A percentile compares a stretch with the other conserved stretches of the same genome.
Conservation (phyloP, 2,113 vertebrate genomes). For the Tricholaema leucomelas region DNA sequence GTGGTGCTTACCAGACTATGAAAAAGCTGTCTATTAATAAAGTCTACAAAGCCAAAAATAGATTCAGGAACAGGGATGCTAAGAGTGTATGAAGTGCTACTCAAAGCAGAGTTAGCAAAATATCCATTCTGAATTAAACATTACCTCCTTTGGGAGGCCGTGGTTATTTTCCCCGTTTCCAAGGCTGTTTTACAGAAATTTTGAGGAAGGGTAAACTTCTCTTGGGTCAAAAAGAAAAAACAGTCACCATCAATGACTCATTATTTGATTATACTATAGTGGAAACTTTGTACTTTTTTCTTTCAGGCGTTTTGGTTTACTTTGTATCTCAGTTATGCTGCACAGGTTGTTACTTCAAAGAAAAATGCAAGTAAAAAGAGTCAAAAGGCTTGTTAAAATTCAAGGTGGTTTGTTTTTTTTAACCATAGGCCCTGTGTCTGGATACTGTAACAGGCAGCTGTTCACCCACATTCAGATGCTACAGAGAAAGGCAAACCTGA, state of each 20-base stretch:
- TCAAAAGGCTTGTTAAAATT: not conserved
- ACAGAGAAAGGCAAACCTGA: not conserved
- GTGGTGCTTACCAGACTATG: not conserved
- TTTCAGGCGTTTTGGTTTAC: not conserved
- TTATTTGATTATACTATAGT: not conserved
- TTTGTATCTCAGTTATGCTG: not conserved
- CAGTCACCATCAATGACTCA: not conserved
- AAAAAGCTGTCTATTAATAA: not conserved
- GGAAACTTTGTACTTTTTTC: not conserved
- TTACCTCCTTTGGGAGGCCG: not conserved
- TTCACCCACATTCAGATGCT: not conserved
- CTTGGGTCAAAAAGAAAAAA: not conserved
- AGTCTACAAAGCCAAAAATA: not conserved
- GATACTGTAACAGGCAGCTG: rapidly evolving
- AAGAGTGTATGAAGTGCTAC: not conserved
- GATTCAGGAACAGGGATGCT: not conserved
- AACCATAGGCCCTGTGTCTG: no score
- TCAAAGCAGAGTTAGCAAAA: not conserved
- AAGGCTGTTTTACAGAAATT: not conserved
- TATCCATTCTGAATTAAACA: not conserved
- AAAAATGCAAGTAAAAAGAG: not conserved
- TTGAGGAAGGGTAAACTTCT: not conserved
- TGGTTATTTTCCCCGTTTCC: not conserved
- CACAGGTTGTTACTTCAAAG: not conserved
- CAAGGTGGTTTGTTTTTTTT: not conserved